Evolutionary conservation across 2,113 vertebrate genomes (phyloP), one percentile per base, ranked within the genome.

Genomic region (Phyllostomus hastatus): DNA sequence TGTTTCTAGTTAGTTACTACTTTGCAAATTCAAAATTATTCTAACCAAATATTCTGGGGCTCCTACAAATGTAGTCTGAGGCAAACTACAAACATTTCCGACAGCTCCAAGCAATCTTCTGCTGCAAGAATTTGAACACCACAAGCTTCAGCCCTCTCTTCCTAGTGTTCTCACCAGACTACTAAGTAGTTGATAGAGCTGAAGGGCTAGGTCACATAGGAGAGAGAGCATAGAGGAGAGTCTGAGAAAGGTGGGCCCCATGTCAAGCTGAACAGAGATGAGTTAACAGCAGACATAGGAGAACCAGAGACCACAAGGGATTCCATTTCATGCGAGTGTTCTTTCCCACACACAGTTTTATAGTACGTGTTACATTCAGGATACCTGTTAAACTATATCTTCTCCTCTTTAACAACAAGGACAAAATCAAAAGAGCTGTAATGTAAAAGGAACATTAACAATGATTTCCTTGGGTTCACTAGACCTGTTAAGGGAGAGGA

Each of bases 221-320:
- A 84, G 22, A 78, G 10, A 14, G 15, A 48, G 31, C 10, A 43
- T 12, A 38, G 50, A 15, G 16, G 4, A 33, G 5, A 31, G 22
- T 4, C 54, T 38, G n/a, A 73, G 64, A 79, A 83, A n/a, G 15
- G 85, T 52, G 22, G 24, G 98, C 98, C 98, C 97, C 95, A 96
- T 94, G 94, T 94, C 94, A 89, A 93, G 79, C 94, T 95, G 84
- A 95, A 98, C 96, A 98, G 96, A 92, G 0, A 98, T 4, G 67
- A 84, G 97, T 97, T 94, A 92, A 97, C 95, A 98, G 91, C 83
- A 38, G 61, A 26, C 69, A 70, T 78, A 94, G 43, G 86, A 0
- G 3, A 11, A 84, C 83, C 5, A 98, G 92, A 97, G 96, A 97
- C 93, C 84, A 96, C 46, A 79, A 95, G 97, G 98, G 97, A 96